Percentiles rank a stretch among this genome's conserved stretches.
Evolutionary conservation across 2,797 vertebrate species (phyloP).

Genomic region (Epinephelus coioides): DNA sequence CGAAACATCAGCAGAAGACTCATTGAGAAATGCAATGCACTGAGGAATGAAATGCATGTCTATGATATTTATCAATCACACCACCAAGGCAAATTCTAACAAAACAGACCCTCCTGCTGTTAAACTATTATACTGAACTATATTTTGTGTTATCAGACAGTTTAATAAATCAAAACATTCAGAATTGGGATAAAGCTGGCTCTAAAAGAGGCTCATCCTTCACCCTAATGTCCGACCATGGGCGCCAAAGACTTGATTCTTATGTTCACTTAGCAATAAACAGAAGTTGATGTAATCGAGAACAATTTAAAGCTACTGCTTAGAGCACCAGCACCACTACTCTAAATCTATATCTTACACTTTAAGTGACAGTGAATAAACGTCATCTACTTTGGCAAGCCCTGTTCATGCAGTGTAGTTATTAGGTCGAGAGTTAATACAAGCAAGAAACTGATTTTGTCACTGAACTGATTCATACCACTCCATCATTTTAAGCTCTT

Average conservation of each 20-base stretch:
- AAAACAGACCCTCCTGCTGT: constrained; percentile 41
- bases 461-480: constrained; percentile 27
- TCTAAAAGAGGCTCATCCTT: constrained; percentile 24
- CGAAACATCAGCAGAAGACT: constrained; percentile 76
- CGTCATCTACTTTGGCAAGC: constrained; percentile 25
- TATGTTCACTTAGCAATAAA: constrained; percentile 36
- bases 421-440: constrained; percentile 38
- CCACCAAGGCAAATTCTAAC: constrained; percentile 52
- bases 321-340: constrained; percentile 60
- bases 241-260: constrained; percentile 31
- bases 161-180: constrained; percentile 35
- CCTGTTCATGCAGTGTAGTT: constrained; percentile 56
- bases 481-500: constrained; percentile 38
- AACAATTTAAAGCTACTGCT: constrained; percentile 63
- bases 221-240: constrained; percentile 30
- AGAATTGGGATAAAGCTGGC: constrained; percentile 30
- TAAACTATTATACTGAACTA: constrained; percentile 18
- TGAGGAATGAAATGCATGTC: constrained; percentile 70
- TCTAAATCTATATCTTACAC: constrained; percentile 37
- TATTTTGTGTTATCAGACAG: constrained; percentile 22
- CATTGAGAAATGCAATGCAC: constrained; percentile 70
- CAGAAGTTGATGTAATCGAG: constrained; percentile 22
- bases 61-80: constrained; percentile 49
- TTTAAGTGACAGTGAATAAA: constrained; percentile 44
- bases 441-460: constrained; percentile 35